Evolutionary conservation across 2,113 vertebrate species (phyloP).

Genomic region (Struthidea cinerea): DNA sequence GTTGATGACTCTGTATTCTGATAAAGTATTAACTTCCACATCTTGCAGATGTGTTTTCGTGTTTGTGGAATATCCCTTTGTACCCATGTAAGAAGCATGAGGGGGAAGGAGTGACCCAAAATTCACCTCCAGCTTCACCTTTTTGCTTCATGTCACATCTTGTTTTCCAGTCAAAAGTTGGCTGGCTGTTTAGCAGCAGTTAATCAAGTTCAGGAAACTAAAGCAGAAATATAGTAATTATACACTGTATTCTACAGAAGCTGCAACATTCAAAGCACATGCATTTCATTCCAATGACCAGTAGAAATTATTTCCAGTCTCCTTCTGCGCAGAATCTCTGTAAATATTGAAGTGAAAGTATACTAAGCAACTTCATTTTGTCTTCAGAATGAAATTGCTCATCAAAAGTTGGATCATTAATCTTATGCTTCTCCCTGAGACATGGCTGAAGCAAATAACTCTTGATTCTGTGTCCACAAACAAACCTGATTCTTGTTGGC

Average conservation of each 20-base stretch:
- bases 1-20: neutral
- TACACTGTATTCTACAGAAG: neutral
- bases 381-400: neutral
- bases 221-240: neutral
- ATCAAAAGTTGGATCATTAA: neutral
- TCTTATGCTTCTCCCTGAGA: neutral
- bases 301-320: neutral
- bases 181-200: neutral
- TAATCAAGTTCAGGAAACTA: neutral
- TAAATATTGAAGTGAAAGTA: neutral
- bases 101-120: neutral
- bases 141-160: neutral
- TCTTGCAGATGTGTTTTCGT: neutral
- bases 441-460: neutral
- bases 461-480: neutral
- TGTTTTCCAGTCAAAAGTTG: neutral
- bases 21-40: neutral
- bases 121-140: neutral
- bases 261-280: neutral
- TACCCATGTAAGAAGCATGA: neutral
- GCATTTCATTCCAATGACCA: neutral
- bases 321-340: neutral
- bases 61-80: neutral
- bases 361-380: neutral
- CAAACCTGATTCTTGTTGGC: neutral